Evolutionary conservation across 2,113 vertebrate genomes (phyloP).

Genomic region (Raja brachyura): DNA sequence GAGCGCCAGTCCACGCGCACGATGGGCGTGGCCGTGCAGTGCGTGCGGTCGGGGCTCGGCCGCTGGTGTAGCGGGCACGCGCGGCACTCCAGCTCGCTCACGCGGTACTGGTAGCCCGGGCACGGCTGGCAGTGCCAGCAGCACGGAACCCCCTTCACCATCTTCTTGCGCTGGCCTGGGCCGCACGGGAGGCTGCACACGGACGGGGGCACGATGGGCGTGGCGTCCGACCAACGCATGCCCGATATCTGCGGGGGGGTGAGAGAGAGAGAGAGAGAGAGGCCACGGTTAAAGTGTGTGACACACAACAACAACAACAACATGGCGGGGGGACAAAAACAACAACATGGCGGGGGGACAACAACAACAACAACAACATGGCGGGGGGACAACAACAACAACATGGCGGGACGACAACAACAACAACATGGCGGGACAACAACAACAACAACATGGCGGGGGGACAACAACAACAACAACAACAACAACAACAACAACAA

Average conservation of each 20-base stretch:
- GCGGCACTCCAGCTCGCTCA: slow-evolving; percentile 60
- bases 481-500: no score
- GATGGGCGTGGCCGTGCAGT: slow-evolving; percentile 68
- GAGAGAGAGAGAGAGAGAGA: no score
- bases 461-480: no score
- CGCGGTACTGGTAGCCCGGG: slow-evolving; percentile 64
- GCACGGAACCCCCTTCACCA: slow-evolving; percentile 73
- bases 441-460: no score
- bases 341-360: no score
- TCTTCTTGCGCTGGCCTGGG: slow-evolving; percentile 69
- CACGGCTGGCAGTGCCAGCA: slow-evolving; percentile 76
- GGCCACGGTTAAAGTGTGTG: no score
- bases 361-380: no score
- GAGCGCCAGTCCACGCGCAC: slow-evolving; percentile 56
- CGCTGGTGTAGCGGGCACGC: slow-evolving; percentile 64
- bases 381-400: no score
- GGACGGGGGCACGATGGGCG: slow-evolving; percentile 59
- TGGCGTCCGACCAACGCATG: slow-evolving; percentile 70
- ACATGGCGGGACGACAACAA: no score
- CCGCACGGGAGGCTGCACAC: slow-evolving; percentile 75
- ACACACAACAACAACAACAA: no score
- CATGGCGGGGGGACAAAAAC: no score
- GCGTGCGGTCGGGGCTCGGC: slow-evolving; percentile 73
- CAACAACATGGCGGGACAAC: no score
- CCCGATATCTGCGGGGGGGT: slow-evolving; percentile 61